These are phyloP conservation scores for Cactoblastis cactorum DNA, from an alignment of 2,888 invertebrate species.

Conservation along the genomic window DNA sequence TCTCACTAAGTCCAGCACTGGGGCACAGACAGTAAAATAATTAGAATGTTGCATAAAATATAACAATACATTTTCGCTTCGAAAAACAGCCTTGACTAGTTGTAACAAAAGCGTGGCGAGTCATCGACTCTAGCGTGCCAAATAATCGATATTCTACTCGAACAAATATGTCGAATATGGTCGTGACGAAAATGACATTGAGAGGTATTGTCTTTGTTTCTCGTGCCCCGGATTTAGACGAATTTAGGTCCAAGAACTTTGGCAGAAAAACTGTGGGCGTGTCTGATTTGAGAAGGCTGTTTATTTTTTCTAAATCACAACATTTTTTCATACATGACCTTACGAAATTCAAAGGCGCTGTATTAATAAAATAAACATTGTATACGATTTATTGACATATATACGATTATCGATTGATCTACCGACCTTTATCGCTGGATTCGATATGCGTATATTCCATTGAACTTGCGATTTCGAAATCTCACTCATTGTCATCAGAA, in stretches of 20 bases:
- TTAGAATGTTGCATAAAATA: not conserved
- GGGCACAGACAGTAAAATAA: too few relatives aligned
- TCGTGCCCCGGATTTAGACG: slow-evolving; percentile 59
- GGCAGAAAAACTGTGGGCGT: slow-evolving; percentile 24
- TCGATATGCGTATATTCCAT: slow-evolving; percentile 29
- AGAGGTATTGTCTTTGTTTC: slow-evolving; percentile 55
- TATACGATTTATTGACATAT: not conserved
- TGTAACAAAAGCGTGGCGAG: slow-evolving; percentile 39
- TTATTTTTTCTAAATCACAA: slow-evolving; percentile 13
- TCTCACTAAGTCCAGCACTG: too few relatives aligned
- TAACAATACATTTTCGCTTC: slow-evolving; percentile 1
- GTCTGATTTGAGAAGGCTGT: slow-evolving; percentile 22
- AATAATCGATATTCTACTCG: slow-evolving; percentile 49
- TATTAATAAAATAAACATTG: not conserved
- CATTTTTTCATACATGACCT: not conserved
- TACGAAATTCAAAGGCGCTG: not conserved
- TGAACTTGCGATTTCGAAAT: slow-evolving; percentile 60
- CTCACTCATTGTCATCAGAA: slow-evolving; percentile 43
- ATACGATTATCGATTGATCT: too few relatives aligned
- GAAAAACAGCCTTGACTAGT: slow-evolving; percentile 40
- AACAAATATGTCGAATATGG: slow-evolving; percentile 50
- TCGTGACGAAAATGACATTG: slow-evolving; percentile 70
- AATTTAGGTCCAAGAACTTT: slow-evolving; percentile 64
- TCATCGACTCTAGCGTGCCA: slow-evolving; percentile 50
- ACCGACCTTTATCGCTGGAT: slow-evolving; percentile 12